Percentiles rank a stretch among this genome's conserved stretches.
These are phyloP conservation scores for Malurus splendens DNA, from an alignment of 2,797 vertebrate genomes.

Conservation along the genomic window DNA sequence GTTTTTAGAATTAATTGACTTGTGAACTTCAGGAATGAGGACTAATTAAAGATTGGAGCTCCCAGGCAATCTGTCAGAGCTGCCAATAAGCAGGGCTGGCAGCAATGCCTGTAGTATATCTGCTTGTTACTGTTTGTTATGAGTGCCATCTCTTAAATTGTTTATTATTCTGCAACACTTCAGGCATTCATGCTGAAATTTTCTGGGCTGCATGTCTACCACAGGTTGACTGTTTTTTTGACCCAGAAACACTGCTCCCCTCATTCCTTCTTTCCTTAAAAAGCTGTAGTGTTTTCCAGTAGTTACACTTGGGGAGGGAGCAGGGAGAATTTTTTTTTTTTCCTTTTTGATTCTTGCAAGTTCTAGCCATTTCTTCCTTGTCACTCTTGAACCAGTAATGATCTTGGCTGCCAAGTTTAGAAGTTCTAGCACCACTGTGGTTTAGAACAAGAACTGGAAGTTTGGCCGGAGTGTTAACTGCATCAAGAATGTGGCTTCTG, in stretches of 20 bases:
- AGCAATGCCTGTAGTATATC: constrained; percentile 2
- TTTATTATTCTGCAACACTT: constrained; percentile 4
- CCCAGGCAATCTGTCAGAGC: constrained; percentile 23
- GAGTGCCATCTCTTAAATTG: neutral
- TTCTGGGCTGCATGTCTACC: neutral
- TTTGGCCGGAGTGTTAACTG: neutral
- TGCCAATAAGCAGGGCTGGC: constrained; percentile 11
- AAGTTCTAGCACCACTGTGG: neutral
- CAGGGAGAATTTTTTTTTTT: neutral
- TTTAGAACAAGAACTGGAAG: constrained; percentile 5
- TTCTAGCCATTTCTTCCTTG: neutral
- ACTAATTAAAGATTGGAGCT: constrained; percentile 38
- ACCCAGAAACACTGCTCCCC: neutral
- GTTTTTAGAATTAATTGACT: constrained; percentile 38
- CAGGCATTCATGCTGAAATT: neutral
- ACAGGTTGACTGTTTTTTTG: neutral
- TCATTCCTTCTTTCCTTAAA: rapidly evolving
- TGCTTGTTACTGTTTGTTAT: neutral
- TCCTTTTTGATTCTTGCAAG: neutral
- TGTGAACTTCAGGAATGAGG: constrained; percentile 46
- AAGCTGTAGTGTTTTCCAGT: neutral
- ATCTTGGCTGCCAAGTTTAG: neutral
- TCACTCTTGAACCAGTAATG: neutral
- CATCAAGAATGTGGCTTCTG: constrained; percentile 4
- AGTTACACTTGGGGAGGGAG: neutral